Percentiles rank a stretch among this genome's conserved stretches.
Evolutionary conservation across 2,888 invertebrate genomes (phyloP).

Genomic region (Nebria salina): DNA sequence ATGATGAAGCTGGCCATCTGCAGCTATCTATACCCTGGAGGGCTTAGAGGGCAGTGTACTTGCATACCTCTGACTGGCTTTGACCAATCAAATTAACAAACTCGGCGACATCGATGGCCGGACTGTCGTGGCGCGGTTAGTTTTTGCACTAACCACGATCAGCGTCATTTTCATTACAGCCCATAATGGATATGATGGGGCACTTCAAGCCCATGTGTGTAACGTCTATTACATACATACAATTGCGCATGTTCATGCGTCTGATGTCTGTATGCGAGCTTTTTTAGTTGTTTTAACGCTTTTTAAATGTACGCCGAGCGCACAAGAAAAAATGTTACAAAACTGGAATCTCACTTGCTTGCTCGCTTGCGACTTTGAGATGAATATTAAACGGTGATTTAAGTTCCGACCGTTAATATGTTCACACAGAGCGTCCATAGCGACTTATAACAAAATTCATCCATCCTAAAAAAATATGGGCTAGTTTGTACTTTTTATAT

Average conservation of each 20-base stretch:
- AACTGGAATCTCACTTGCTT: not conserved
- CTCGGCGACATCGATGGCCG: conserved; percentile 9
- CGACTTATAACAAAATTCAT: not conserved
- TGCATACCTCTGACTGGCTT: not conserved
- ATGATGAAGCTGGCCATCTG: not conserved
- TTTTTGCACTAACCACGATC: conserved; percentile 7
- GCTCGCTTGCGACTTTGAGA: not conserved
- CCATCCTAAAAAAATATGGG: not conserved
- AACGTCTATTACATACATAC: conserved; percentile 2
- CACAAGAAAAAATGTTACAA: not conserved
- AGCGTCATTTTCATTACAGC: not conserved
- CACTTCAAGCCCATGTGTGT: not conserved
- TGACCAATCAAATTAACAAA: conserved; percentile 14
- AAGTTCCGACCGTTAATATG: not conserved
- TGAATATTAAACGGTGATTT: not conserved
- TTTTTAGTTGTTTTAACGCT: not conserved
- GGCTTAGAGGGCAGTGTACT: not conserved
- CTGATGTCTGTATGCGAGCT: not conserved
- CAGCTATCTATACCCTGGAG: not conserved
- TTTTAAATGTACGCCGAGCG: not conserved
- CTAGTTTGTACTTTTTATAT: no score
- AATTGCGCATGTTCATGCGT: not conserved
- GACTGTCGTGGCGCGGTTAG: conserved; percentile 4
- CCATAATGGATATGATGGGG: not conserved
- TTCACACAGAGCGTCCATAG: not conserved